phyloP scores from a whole-genome alignment of 2,797 vertebrate species.

The Lithobates sylvaticus region DNA sequence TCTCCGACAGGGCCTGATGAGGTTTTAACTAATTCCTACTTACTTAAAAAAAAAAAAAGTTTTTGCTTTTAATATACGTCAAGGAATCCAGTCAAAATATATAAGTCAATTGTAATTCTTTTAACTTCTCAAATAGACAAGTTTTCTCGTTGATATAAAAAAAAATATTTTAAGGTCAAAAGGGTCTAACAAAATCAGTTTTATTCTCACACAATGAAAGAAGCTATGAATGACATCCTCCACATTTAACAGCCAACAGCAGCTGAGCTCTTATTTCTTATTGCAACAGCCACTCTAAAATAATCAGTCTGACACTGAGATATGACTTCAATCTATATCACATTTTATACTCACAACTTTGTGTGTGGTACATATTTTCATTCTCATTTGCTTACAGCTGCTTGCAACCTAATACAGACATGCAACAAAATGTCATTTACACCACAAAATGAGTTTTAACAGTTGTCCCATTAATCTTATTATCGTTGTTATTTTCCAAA shows the following conservation, averaged over 20 bases:
- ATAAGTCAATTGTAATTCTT: no score
- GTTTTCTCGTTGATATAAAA: no score
- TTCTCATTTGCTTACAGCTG: conserved; percentile 10
- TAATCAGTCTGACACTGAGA: neutral
- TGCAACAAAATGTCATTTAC: neutral
- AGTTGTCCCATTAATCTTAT: conserved; percentile 30
- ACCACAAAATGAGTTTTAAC: neutral
- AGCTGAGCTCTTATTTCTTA: neutral
- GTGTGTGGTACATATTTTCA: neutral
- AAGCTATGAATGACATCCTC: neutral
- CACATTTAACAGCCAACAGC: neutral
- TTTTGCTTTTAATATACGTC: no score
- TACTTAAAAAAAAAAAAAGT: no score
- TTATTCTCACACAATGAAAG: no score
- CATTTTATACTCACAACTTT: neutral
- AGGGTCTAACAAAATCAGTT: no score
- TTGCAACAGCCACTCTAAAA: no score
- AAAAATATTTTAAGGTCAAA: no score
- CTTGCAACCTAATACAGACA: conserved; percentile 9
- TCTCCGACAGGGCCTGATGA: no score
- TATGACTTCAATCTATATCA: neutral
- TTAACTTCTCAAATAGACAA: no score
- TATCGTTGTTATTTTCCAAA: neutral
- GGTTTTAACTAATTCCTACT: no score
- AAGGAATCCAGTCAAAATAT: no score